Percentiles rank a stretch among this genome's conserved stretches.
These are phyloP conservation scores for Parotocinclus haroldoi DNA, from an alignment of 2,797 vertebrate species.

Conservation along the genomic window DNA sequence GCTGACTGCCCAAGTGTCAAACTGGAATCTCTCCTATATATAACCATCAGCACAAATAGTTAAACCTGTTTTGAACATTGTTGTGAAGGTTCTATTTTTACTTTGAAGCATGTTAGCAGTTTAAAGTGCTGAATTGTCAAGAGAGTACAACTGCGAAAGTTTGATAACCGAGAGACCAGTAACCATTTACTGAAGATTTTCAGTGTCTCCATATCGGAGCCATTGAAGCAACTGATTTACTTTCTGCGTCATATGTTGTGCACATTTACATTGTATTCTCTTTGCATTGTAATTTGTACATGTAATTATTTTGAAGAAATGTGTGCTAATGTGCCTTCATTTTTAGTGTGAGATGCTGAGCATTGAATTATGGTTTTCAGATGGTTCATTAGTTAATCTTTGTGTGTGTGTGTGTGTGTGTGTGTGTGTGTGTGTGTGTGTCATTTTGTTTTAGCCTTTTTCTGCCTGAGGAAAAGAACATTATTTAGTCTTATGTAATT, in stretches of 20 bases:
- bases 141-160: no score
- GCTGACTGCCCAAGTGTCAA: conserved; percentile 22
- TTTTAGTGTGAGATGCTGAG: conserved; percentile 5
- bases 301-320: no score
- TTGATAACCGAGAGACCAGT: no score
- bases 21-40: conserved; percentile 14
- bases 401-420: background rate
- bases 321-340: no score
- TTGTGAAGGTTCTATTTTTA: conserved; percentile 17
- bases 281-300: no score
- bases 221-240: no score
- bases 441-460: conserved; percentile 19
- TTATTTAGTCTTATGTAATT: no score
- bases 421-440: no score
- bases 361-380: background rate
- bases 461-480: conserved; percentile 9
- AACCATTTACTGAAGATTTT: no score
- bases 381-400: background rate
- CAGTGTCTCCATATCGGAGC: no score
- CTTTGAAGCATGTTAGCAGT: conserved; percentile 1
- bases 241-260: no score
- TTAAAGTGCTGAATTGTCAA: background rate
- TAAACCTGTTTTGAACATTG: background rate
- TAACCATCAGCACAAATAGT: background rate
- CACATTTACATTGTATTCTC: no score